Percentiles rank a stretch among this genome's conserved stretches.
phyloP scores from a whole-genome alignment of 2,113 vertebrate species.

The Mesembrinibis cayennensis region DNA sequence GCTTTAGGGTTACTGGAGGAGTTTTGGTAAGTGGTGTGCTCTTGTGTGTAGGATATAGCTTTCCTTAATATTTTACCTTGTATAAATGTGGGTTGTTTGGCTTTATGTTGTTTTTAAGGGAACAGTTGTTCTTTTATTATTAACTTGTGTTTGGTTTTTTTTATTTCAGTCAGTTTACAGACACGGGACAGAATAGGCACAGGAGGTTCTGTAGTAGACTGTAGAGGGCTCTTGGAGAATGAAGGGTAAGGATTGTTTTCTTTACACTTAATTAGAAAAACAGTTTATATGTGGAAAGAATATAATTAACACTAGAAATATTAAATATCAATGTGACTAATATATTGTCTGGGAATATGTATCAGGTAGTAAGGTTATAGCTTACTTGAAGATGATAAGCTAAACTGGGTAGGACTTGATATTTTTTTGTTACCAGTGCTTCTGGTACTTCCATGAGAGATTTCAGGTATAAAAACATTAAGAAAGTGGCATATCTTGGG shows the following conservation, averaged over 20 bases:
- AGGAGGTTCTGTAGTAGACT: slow-evolving; percentile 95
- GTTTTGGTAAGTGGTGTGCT: neutral
- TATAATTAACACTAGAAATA: neutral
- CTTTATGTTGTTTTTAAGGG: neutral
- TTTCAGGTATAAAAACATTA: neutral
- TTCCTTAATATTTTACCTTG: neutral
- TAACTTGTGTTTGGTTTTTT: neutral
- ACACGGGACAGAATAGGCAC: slow-evolving; percentile 94
- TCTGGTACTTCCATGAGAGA: neutral
- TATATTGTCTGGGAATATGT: neutral
- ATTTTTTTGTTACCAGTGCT: neutral
- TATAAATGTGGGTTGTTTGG: neutral
- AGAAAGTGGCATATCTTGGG: neutral
- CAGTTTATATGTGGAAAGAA: neutral
- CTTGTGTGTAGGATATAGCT: neutral
- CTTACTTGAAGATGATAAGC: neutral
- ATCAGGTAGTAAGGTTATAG: neutral
- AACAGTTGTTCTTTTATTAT: neutral
- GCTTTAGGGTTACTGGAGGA: neutral
- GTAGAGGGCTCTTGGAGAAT: slow-evolving; percentile 92
- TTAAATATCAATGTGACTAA: neutral
- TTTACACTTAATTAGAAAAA: neutral
- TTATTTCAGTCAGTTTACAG: slow-evolving; percentile 92
- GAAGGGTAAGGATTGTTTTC: slow-evolving; percentile 86
- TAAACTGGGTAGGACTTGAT: neutral